phyloP scores from a whole-genome alignment of 2,797 vertebrate genomes.

The Chloroceryle amazona region DNA sequence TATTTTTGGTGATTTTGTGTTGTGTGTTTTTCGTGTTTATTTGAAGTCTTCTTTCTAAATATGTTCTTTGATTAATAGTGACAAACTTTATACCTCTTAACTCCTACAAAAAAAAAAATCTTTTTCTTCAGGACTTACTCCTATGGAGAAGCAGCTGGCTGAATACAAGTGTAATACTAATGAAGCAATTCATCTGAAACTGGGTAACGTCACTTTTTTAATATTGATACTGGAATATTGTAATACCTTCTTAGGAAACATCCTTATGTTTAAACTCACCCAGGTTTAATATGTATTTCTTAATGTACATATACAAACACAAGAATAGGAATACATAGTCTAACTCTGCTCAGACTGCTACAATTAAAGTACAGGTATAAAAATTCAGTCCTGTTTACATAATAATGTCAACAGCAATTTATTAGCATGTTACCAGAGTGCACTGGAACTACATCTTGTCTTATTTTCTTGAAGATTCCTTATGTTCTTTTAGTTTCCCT shows the following conservation, averaged over 20 bases:
- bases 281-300: background rate
- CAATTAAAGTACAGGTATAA: background rate
- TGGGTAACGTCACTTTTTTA: slow-evolving; percentile 84
- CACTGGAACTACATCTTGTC: background rate
- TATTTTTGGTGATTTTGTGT: background rate
- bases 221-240: background rate
- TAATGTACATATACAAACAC: background rate
- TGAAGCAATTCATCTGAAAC: slow-evolving; percentile 94
- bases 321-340: background rate
- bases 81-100: background rate
- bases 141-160: slow-evolving; percentile 96
- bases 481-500: background rate
- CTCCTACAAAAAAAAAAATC: background rate
- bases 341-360: background rate
- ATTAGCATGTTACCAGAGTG: background rate
- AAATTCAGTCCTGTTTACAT: background rate
- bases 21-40: background rate
- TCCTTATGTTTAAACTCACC: background rate
- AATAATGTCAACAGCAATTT: background rate
- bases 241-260: background rate
- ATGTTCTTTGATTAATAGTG: background rate
- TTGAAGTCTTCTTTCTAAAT: background rate
- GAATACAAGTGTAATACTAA: slow-evolving; percentile 99
- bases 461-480: background rate
- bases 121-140: slow-evolving; percentile 85